These are phyloP conservation scores for Tineola bisselliella DNA, from an alignment of 2,888 invertebrate species.

Conservation along the genomic window DNA sequence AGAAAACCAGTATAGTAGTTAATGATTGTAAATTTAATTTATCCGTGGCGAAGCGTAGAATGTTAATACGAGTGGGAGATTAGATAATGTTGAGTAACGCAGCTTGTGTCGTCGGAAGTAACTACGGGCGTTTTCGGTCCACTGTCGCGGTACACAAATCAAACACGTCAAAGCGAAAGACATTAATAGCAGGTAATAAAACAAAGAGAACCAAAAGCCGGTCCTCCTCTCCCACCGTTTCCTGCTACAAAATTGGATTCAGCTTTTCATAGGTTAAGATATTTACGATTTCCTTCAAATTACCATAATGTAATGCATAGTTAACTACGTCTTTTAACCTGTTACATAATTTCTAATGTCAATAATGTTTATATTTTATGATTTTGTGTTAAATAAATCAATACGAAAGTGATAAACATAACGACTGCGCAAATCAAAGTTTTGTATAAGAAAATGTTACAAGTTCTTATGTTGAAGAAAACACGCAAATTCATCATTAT, in stretches of 20 bases:
- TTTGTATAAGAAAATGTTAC: too few species aligned
- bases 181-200: conserved; percentile 36
- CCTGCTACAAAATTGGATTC: conserved; percentile 45
- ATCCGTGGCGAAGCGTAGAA: not conserved
- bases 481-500: not conserved
- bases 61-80: conserved; percentile 11
- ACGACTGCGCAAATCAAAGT: not conserved
- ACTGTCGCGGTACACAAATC: conserved; percentile 11
- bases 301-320: conserved; percentile 24
- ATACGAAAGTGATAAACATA: too few species aligned
- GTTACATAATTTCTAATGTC: conserved; percentile 12
- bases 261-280: conserved; percentile 24
- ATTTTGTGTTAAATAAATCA: not conserved
- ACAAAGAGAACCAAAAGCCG: conserved; percentile 31
- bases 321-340: not conserved
- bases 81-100: conserved; percentile 11
- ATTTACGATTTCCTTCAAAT: conserved; percentile 28
- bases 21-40: not conserved
- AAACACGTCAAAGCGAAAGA: conserved; percentile 12
- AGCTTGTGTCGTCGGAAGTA: conserved; percentile 3
- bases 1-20: not conserved
- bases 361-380: not conserved
- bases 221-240: conserved; percentile 29
- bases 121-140: not conserved
- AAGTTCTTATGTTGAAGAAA: not conserved